Conservation (phyloP, 1,140 invertebrate species). For the Cotesia glomerata region DNA sequence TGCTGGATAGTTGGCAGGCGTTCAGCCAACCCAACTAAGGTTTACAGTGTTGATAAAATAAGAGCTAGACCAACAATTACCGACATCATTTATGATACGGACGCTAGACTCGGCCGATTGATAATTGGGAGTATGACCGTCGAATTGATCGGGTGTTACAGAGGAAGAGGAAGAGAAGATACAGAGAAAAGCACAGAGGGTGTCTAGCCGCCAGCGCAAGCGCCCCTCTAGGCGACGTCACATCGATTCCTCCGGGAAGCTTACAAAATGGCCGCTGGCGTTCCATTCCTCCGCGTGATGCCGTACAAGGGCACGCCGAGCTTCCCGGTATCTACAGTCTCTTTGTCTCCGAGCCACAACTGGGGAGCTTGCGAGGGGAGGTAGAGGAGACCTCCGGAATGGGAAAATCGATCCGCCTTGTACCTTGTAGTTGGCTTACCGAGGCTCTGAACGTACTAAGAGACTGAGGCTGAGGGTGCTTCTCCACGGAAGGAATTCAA, state of each 20-base stretch:
- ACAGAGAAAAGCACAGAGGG: conserved; percentile 20
- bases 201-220: conserved; percentile 58
- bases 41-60: too few species aligned
- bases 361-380: not conserved
- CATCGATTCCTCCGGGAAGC: conserved; percentile 65
- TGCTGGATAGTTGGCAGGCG: not conserved
- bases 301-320: conserved; percentile 29
- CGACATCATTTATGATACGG: too few species aligned
- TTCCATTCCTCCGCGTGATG: conserved; percentile 58
- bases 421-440: conserved; percentile 34
- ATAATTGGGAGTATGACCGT: not conserved
- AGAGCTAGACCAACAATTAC: too few species aligned
- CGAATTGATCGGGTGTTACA: conserved; percentile 48
- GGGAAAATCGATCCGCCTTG: conserved; percentile 61
- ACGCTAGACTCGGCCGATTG: too few species aligned
- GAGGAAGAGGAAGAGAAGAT: conserved; percentile 39
- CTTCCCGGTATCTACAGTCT: conserved; percentile 51
- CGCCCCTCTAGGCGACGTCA: conserved; percentile 62
- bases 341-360: conserved; percentile 48
- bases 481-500: conserved; percentile 60
- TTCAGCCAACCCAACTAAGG: too few species aligned
- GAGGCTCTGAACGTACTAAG: conserved; percentile 33
- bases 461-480: conserved; percentile 40
- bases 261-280: conserved; percentile 64
- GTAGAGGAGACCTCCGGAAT: conserved; percentile 30